These are phyloP conservation scores for Trachymyrmex septentrionalis DNA, from an alignment of 1,140 invertebrate species.

Conservation along the genomic window DNA sequence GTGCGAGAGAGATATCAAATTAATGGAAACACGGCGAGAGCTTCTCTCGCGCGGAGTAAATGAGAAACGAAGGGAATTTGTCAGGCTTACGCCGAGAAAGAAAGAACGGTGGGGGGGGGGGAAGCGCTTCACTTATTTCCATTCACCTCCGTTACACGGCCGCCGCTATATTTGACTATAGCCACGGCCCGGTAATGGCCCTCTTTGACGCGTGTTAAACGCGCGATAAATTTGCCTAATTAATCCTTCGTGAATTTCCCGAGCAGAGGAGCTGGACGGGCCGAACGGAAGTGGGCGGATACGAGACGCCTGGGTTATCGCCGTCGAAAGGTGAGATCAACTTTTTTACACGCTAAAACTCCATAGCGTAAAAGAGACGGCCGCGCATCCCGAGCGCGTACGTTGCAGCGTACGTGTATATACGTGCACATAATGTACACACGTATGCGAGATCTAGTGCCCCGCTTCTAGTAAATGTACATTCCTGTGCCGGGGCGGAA, in stretches of 20 bases:
- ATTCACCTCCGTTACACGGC: neutral
- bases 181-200: constrained; percentile 46
- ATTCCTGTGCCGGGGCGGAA: constrained; percentile 46
- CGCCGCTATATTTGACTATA: constrained; percentile 33
- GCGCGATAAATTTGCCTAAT: constrained; percentile 45
- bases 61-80: constrained; percentile 55
- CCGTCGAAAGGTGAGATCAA: constrained; percentile 93
- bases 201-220: constrained; percentile 45
- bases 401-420: neutral
- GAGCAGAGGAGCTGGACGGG: constrained; percentile 93
- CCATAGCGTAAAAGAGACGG: too few species aligned
- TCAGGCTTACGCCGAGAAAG: constrained; percentile 4
- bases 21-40: constrained; percentile 20
- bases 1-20: constrained; percentile 26
- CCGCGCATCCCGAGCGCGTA: neutral
- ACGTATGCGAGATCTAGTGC: constrained; percentile 28
- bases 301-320: constrained; percentile 98
- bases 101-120: too few species aligned
- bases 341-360: too few species aligned
- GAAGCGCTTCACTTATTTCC: constrained; percentile 48
- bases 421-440: neutral
- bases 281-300: constrained; percentile 91
- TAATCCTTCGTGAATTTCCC: constrained; percentile 76
- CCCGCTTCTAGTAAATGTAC: constrained; percentile 51
- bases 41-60: constrained; percentile 13